Conservation (phyloP, 1,140 invertebrate species). For the Dendrolimus kikuchii region DNA sequence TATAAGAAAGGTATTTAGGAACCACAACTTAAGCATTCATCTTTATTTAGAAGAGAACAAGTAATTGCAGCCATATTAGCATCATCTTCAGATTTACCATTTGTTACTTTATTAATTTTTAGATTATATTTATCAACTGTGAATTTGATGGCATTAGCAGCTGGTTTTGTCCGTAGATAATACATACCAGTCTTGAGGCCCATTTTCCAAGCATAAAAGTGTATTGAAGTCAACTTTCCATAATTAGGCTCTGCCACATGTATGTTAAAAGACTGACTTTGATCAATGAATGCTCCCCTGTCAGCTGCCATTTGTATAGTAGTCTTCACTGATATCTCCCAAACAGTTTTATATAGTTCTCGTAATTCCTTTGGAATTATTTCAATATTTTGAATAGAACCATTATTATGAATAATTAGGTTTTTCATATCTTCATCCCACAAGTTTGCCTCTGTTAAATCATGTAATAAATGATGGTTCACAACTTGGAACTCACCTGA, state of each 20-base stretch:
- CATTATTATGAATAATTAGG: slow-evolving; percentile 90
- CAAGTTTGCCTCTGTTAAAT: slow-evolving; percentile 91
- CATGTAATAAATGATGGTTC: slow-evolving; percentile 96
- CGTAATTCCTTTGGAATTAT: slow-evolving; percentile 92
- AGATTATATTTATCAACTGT: slow-evolving; percentile 95
- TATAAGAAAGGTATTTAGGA: slow-evolving; percentile 57
- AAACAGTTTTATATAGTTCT: slow-evolving; percentile 97
- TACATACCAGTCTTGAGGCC: slow-evolving; percentile 99
- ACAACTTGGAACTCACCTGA: slow-evolving; percentile 94
- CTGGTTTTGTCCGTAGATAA: slow-evolving; percentile 97
- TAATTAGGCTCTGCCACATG: slow-evolving; percentile 96
- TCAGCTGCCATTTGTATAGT: slow-evolving; percentile 99
- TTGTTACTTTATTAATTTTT: slow-evolving; percentile 37
- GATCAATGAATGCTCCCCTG: slow-evolving; percentile 98
- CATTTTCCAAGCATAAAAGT: slow-evolving; percentile 98
- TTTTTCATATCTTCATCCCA: slow-evolving; percentile 99
- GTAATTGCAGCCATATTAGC: slow-evolving; percentile 83
- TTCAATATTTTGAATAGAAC: slow-evolving; percentile 95
- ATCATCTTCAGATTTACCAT: slow-evolving; percentile 65
- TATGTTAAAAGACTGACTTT: slow-evolving; percentile 98
- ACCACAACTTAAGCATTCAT: slow-evolving; percentile 90
- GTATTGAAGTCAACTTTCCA: slow-evolving; percentile 96
- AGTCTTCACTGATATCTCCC: slow-evolving; percentile 97
- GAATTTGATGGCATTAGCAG: slow-evolving; percentile 97
- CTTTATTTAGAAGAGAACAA: slow-evolving; percentile 93